Evolutionary conservation across 2,888 invertebrate genomes (phyloP).

Genomic region (Mimumesa dahlbomi): DNA sequence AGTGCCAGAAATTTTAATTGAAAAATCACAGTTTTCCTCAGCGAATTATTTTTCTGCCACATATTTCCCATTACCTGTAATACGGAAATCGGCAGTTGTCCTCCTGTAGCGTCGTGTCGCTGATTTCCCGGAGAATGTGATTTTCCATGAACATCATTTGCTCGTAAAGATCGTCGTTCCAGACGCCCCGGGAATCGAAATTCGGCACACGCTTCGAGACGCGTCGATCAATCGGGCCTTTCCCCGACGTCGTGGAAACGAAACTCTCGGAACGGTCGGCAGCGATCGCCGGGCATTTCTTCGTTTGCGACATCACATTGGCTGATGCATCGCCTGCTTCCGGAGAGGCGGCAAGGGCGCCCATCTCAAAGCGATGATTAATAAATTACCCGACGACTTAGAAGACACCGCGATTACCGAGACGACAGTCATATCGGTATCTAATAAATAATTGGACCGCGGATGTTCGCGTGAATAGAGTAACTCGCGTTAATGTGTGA

Average conservation of each 20-base stretch:
- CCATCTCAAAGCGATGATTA: slow-evolving; percentile 54
- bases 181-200: slow-evolving; percentile 5
- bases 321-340: slow-evolving; percentile 53
- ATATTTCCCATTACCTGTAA: slow-evolving; percentile 68
- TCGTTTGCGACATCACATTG: slow-evolving; percentile 31
- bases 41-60: too few relatives aligned
- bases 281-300: slow-evolving; percentile 24
- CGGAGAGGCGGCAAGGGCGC: slow-evolving; percentile 40
- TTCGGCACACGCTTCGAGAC: too few relatives aligned
- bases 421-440: not conserved
- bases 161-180: slow-evolving; percentile 4
- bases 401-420: not conserved
- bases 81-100: slow-evolving; percentile 61
- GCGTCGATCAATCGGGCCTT: slow-evolving; percentile 3
- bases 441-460: not conserved
- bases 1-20: too few relatives aligned
- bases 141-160: slow-evolving; percentile 17
- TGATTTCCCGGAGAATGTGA: slow-evolving; percentile 9
- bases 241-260: slow-evolving; percentile 10
- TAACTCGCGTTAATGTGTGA: too few relatives aligned
- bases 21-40: too few relatives aligned
- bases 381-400: slow-evolving; percentile 24
- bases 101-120: slow-evolving; percentile 16
- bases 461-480: too few relatives aligned
- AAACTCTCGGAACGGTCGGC: slow-evolving; percentile 25